Conservation (phyloP, 2,797 vertebrate species). For the Amblyopsis hoosieri region DNA sequence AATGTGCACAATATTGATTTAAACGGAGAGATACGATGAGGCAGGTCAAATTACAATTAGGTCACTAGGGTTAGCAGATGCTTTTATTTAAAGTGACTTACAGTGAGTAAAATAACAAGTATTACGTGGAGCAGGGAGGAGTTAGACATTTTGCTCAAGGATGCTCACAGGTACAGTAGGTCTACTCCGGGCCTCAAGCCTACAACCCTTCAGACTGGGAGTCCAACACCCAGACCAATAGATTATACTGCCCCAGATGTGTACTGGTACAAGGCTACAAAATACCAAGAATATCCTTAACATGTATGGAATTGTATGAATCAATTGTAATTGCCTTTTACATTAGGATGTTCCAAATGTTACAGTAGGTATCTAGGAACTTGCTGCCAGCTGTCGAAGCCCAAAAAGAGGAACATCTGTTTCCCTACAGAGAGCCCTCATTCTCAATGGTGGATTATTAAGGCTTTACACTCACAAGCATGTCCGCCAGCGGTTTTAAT, state of each 20-base stretch:
- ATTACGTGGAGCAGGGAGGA: too few relatives aligned
- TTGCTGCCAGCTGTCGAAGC: neutral
- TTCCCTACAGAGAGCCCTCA: constrained; percentile 23
- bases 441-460: constrained; percentile 36
- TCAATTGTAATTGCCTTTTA: neutral
- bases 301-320: constrained; percentile 24
- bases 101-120: neutral
- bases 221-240: too few relatives aligned
- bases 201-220: too few relatives aligned
- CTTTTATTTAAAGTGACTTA: too few relatives aligned
- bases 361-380: constrained; percentile 33
- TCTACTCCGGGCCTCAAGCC: too few relatives aligned
- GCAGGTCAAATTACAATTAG: too few relatives aligned
- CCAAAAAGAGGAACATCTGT: constrained; percentile 29
- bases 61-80: too few relatives aligned
- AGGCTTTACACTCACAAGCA: constrained; percentile 15
- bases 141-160: too few relatives aligned
- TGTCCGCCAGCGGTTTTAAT: constrained; percentile 1
- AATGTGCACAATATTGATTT: too few relatives aligned
- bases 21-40: too few relatives aligned
- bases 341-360: constrained; percentile 30
- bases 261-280: constrained; percentile 18
- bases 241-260: constrained; percentile 6
- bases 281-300: constrained; percentile 21
- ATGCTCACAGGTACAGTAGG: too few relatives aligned